These are phyloP conservation scores for Chloroclystis v-ata DNA, from an alignment of 2,888 invertebrate genomes.

Conservation along the genomic window DNA sequence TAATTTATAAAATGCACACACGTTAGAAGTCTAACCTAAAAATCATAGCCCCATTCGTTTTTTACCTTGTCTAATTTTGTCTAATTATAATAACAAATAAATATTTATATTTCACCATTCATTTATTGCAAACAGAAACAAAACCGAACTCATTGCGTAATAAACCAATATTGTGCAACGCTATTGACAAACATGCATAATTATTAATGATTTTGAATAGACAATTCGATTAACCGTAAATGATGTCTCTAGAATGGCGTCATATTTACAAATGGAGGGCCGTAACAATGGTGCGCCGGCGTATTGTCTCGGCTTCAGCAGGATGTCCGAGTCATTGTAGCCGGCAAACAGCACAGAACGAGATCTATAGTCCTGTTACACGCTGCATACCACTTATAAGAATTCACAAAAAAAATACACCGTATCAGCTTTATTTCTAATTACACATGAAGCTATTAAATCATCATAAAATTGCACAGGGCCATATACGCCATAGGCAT, in stretches of 20 bases:
- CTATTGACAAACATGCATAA: constrained; percentile 9
- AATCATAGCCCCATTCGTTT: no score
- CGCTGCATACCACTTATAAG: constrained; percentile 31
- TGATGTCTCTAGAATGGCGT: constrained; percentile 47
- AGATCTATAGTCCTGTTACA: constrained; percentile 57
- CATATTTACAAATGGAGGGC: constrained; percentile 65
- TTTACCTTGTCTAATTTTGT: no score
- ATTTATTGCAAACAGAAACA: not conserved
- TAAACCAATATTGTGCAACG: not conserved
- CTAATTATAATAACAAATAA: no score
- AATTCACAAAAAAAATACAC: constrained; percentile 7
- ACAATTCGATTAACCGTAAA: constrained; percentile 39
- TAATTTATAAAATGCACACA: no score
- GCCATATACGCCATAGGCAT: no score
- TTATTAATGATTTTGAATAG: constrained; percentile 30
- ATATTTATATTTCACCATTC: no score
- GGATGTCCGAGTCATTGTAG: constrained; percentile 74
- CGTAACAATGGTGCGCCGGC: constrained; percentile 64
- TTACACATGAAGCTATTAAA: not conserved
- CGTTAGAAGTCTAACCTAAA: no score
- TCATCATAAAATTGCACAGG: not conserved
- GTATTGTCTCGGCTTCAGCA: constrained; percentile 71
- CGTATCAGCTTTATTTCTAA: not conserved
- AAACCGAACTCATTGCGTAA: not conserved
- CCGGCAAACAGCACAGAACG: constrained; percentile 74